phyloP scores from a whole-genome alignment of 1,140 invertebrate genomes.

The Latrodectus geometricus region DNA sequence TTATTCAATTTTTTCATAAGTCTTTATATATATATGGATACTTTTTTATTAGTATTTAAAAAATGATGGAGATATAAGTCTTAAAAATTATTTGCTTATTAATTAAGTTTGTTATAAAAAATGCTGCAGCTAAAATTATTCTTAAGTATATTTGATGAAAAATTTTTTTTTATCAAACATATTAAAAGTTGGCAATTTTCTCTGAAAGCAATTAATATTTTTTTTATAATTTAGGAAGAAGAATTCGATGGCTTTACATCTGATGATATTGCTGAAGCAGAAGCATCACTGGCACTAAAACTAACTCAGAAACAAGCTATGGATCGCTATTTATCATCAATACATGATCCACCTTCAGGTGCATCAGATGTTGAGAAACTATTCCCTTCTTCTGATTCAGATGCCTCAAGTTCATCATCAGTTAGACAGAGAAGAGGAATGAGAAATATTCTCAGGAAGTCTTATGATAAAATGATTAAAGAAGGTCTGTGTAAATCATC shows the following conservation, averaged over 20 bases:
- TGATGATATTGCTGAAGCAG: conserved; percentile 63
- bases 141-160: no score
- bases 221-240: conserved; percentile 66
- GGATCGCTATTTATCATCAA: conserved; percentile 18
- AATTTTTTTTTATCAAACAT: no score
- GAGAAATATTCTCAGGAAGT: conserved; percentile 36
- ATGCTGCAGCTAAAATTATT: no score
- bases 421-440: conserved; percentile 38
- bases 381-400: conserved; percentile 36
- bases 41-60: no score
- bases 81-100: no score
- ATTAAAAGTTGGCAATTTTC: no score
- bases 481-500: conserved; percentile 32
- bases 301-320: conserved; percentile 31
- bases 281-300: conserved; percentile 28
- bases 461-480: conserved; percentile 59
- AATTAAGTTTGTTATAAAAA: no score
- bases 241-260: conserved; percentile 69
- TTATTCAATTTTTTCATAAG: no score
- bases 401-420: conserved; percentile 14
- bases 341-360: conserved; percentile 16
- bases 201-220: background rate
- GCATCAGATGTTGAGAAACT: conserved; percentile 37
- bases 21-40: no score
- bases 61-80: no score